Evolutionary conservation across 2,797 vertebrate species (phyloP).

Genomic region (Sandelia bainsii): DNA sequence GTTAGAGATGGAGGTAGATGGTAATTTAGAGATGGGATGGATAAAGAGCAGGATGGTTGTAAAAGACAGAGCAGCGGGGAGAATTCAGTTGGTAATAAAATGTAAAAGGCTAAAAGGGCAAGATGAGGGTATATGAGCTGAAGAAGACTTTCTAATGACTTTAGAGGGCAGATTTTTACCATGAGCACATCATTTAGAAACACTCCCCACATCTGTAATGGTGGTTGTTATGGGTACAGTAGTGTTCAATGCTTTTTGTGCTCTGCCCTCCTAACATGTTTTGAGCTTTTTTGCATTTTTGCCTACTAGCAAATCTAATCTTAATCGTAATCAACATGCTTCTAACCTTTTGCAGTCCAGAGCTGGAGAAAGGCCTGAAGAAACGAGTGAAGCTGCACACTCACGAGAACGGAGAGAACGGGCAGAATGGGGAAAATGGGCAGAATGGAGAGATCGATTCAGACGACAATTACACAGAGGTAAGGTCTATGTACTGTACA

Average conservation of each 20-base stretch:
- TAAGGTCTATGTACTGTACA: neutral
- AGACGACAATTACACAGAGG: conserved; percentile 91
- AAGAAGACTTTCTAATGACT: conserved; percentile 52
- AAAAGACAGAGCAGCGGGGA: conserved; percentile 43
- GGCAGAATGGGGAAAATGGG: conserved; percentile 84
- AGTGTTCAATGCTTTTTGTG: neutral
- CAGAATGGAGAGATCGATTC: conserved; percentile 90
- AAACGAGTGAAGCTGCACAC: conserved; percentile 90
- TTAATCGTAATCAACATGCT: neutral
- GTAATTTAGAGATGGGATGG: conserved; percentile 33
- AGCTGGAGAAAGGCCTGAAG: conserved; percentile 92
- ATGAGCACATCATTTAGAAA: conserved; percentile 46
- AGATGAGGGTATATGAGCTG: conserved; percentile 36
- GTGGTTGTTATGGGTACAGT: conserved; percentile 1
- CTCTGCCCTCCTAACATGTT: too few relatives aligned
- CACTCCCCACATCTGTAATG: conserved; percentile 51
- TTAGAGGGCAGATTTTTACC: conserved; percentile 34
- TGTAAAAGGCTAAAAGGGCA: conserved; percentile 37
- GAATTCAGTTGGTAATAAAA: conserved; percentile 56
- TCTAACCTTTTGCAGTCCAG: conserved; percentile 83
- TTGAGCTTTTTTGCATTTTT: neutral
- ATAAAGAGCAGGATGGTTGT: conserved; percentile 32
- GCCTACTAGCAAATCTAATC: neutral
- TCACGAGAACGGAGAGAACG: conserved; percentile 83
- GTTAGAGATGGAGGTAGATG: conserved; percentile 41